Percentiles rank a stretch among this genome's conserved stretches.
Evolutionary conservation across 2,113 vertebrate genomes (phyloP).

Genomic region (Actenoides hombroni): DNA sequence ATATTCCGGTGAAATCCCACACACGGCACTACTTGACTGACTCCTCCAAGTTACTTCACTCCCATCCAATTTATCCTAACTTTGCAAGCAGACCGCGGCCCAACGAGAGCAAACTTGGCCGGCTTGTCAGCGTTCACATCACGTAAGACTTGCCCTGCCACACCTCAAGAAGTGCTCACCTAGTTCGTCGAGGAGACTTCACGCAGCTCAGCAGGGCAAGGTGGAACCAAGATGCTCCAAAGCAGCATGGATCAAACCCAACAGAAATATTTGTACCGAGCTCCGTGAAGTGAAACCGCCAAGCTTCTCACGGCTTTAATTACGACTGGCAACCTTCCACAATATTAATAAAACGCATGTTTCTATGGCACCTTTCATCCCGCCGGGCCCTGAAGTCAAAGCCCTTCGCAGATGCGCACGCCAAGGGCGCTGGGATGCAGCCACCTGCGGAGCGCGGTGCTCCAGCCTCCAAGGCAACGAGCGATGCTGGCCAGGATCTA

Average conservation of each 20-base stretch:
- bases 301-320: constrained; percentile 33
- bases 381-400: not conserved
- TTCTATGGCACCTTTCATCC: constrained; percentile 27
- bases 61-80: constrained; percentile 21
- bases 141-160: not conserved
- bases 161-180: not conserved
- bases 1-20: constrained; percentile 45
- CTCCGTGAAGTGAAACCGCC: not conserved
- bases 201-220: not conserved
- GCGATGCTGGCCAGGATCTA: not conserved
- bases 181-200: not conserved
- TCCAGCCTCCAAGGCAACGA: not conserved
- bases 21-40: constrained; percentile 25
- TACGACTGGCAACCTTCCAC: constrained; percentile 41
- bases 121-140: not conserved
- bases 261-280: constrained; percentile 9
- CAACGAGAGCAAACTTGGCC: not conserved
- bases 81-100: not conserved
- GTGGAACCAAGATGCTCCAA: constrained; percentile 8
- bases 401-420: not conserved
- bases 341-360: not conserved
- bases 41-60: constrained; percentile 9
- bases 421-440: not conserved
- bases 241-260: constrained; percentile 29
- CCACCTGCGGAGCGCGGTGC: not conserved